phyloP scores from a whole-genome alignment of 2,113 vertebrate genomes.

The Trematocara nigrifrons region DNA sequence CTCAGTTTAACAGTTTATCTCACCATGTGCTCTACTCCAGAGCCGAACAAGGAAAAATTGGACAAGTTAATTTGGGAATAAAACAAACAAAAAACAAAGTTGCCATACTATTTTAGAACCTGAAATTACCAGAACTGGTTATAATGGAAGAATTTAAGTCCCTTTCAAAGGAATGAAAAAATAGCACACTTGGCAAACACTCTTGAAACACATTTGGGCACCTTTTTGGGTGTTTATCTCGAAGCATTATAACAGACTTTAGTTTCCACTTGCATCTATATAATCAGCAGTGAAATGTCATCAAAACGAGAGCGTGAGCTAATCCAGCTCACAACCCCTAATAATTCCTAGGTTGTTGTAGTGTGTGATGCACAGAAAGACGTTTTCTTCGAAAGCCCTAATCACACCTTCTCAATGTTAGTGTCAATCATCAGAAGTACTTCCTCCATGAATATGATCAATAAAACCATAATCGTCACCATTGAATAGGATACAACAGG shows the following conservation, averaged over 20 bases:
- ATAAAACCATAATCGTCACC: not conserved
- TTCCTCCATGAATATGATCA: not conserved
- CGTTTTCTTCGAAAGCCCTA: rapidly evolving
- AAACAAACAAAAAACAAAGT: not conserved
- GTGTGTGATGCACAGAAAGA: not conserved
- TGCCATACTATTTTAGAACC: not conserved
- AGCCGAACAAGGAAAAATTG: not conserved
- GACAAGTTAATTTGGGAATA: not conserved
- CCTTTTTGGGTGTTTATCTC: not conserved
- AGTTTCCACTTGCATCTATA: not conserved
- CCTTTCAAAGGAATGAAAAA: not conserved
- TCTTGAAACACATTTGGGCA: not conserved
- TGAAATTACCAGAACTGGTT: not conserved
- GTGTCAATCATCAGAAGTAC: not conserved
- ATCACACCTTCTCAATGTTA: not conserved
- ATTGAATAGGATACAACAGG: not conserved
- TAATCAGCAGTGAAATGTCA: not conserved
- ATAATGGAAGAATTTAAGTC: not conserved
- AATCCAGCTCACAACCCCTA: not conserved
- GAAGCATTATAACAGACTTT: not conserved
- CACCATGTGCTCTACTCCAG: not conserved
- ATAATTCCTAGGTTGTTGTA: not conserved
- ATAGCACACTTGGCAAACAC: not conserved
- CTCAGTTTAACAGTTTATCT: not conserved
- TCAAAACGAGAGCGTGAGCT: not conserved